A percentile compares a stretch with the other conserved stretches of the same genome.
Evolutionary conservation across 2,797 vertebrate genomes (phyloP).

Genomic region (Sebastes iracundus): DNA sequence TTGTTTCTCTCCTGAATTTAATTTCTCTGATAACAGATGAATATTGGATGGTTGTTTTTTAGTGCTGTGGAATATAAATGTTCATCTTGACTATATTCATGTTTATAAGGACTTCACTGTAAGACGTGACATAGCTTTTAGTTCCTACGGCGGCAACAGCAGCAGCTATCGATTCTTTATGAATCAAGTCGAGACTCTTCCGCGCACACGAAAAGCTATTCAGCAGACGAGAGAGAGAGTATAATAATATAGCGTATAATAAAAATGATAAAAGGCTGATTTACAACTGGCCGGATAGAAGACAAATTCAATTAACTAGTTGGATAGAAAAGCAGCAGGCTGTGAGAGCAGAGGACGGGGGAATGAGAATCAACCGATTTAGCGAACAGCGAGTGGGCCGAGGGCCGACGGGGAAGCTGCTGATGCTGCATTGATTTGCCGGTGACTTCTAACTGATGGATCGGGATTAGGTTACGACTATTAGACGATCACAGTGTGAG

Average conservation of each 20-base stretch:
- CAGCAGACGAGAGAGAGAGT: not conserved
- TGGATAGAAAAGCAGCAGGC: conserved; percentile 14
- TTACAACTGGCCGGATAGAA: not conserved
- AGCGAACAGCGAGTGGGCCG: conserved; percentile 37
- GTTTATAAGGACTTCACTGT: not conserved
- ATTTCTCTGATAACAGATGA: not conserved
- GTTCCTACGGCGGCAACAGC: no score
- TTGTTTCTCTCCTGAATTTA: not conserved
- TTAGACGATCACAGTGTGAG: not conserved
- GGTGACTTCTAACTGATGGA: conserved; percentile 49
- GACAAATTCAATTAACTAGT: conserved; percentile 39
- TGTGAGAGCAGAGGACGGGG: conserved; percentile 17
- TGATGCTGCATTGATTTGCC: conserved; percentile 59
- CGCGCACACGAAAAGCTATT: not conserved
- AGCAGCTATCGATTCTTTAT: not conserved
- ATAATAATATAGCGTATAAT: not conserved
- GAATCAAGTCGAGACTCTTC: not conserved
- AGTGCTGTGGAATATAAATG: not conserved
- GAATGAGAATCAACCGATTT: conserved; percentile 50
- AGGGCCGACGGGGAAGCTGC: conserved; percentile 38
- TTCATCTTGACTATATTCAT: not conserved
- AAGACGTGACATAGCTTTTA: not conserved
- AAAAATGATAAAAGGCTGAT: conserved; percentile 15
- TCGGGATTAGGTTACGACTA: conserved; percentile 37
- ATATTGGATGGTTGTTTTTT: not conserved